Evolutionary conservation across 2,113 vertebrate species (phyloP), one percentile per base, ranked within the genome.

Genomic region (Lepisosteus oculatus): DNA sequence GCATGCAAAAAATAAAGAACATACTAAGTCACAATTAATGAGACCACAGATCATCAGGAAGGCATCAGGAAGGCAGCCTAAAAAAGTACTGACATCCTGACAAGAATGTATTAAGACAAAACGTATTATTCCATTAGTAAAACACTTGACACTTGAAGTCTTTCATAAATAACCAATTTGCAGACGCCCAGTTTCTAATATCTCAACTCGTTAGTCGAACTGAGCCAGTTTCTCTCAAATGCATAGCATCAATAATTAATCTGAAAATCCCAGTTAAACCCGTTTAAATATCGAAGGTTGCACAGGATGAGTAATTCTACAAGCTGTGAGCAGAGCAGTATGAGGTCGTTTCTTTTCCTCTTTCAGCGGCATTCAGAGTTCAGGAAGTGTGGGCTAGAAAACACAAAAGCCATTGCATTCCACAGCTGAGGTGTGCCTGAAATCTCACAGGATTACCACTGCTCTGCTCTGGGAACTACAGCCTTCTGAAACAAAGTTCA

Each of bases 351-450:
- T 59, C 57, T n/a, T 59, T n/a, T 59, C n/a, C 57, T n/a, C 57
- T 59, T 59, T 15, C 57, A n/a, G 57, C 3, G 5, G 57, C 14
- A n/a, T 13, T 59, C 62, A 65, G n/a, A 17, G 29, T 29, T 29
- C 17, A 65, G 62, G 17, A 8, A 65, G 62, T 8, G 29, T 29
- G 9, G 62, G 62, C 79, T 72, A 80, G 63, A 76, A 70, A 75
- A 80, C 89, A 88, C 75, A 90, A 80, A 86, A 3, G 86, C 81
- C 71, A 74, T 77, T 69, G 77, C 81, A 88, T 87, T 92, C 83
- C 85, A 84, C 44, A 43, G 78, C 72, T 78, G 88, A 90, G 88
- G 88, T 83, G 89, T 83, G 88, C 80, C 86, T 82, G 86, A 89
- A 89, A 89, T 78, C 78, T 29, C 12, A 59, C 6, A 15, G n/a